phyloP scores from a whole-genome alignment of 2,113 vertebrate genomes.

The Holacanthus passer region DNA sequence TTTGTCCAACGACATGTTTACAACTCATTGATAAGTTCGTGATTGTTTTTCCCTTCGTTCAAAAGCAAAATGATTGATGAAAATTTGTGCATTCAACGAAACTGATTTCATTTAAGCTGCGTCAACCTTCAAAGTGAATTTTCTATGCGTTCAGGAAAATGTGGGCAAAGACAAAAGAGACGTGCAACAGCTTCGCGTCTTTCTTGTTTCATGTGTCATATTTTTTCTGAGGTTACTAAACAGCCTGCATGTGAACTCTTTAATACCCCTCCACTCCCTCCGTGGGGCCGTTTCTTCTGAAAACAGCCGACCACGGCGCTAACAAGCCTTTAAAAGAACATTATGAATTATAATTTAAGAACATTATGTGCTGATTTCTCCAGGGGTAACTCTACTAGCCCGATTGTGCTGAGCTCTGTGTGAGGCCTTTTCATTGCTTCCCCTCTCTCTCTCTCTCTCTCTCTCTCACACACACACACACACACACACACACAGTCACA shows the following conservation, averaged over 20 bases:
- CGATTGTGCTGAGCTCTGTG: slow-evolving; percentile 31
- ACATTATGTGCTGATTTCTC: slow-evolving; percentile 76
- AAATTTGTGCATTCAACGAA: background rate
- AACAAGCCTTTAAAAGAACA: slow-evolving; percentile 73
- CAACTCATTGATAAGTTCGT: slow-evolving; percentile 38
- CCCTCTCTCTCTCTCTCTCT: no score
- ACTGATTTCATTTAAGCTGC: background rate
- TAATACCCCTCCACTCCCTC: slow-evolving; percentile 22
- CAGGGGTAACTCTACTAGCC: slow-evolving; percentile 38
- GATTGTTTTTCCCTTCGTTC: no score
- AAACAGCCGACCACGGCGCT: slow-evolving; percentile 44
- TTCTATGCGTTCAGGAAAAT: no score
- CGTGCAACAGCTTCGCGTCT: background rate
- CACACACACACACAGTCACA: slow-evolving; percentile 39
- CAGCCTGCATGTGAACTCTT: slow-evolving; percentile 27
- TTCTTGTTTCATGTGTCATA: no score
- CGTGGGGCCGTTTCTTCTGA: slow-evolving; percentile 38
- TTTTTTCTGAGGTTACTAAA: no score
- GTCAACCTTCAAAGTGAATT: background rate
- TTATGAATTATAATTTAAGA: slow-evolving; percentile 74
- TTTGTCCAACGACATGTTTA: slow-evolving; percentile 33
- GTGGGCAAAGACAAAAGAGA: background rate
- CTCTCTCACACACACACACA: slow-evolving; percentile 22
- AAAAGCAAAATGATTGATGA: no score
- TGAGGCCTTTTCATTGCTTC: slow-evolving; percentile 46